Percentiles rank a stretch among this genome's conserved stretches.
Evolutionary conservation across 2,888 invertebrate species (phyloP).

Genomic region (Cantharis nigra): DNA sequence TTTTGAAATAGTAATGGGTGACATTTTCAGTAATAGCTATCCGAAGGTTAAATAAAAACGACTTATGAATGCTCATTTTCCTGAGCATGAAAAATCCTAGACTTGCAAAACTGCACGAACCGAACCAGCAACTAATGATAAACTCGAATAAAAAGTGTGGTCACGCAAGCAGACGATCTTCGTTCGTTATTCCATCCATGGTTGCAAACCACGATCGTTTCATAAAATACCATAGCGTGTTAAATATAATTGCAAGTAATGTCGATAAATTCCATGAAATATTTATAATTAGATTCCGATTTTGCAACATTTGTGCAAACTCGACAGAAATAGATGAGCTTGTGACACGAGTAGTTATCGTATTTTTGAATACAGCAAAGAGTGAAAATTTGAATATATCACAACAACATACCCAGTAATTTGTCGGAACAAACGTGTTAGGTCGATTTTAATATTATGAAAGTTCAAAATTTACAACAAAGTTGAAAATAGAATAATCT

Average conservation of each 20-base stretch:
- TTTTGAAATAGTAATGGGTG: not conserved
- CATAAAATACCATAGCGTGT: not conserved
- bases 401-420: not conserved
- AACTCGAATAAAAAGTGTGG: not conserved
- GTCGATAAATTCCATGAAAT: not conserved
- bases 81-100: not conserved
- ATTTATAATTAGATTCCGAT: not conserved
- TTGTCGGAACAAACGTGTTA: not conserved
- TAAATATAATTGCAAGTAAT: not conserved
- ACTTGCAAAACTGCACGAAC: not conserved
- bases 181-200: not conserved
- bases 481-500: not conserved
- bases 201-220: not conserved
- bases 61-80: not conserved
- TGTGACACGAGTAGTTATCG: not conserved
- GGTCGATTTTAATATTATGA: not conserved
- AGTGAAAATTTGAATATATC: not conserved
- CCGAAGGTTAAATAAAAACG: not conserved
- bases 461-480: not conserved
- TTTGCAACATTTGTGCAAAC: not conserved
- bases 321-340: not conserved
- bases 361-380: not conserved
- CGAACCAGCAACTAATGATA: not conserved
- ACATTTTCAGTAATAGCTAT: not conserved
- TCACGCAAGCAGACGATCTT: not conserved